Evolutionary conservation across 2,888 invertebrate genomes (phyloP).

Genomic region (Lepidonotus clava): DNA sequence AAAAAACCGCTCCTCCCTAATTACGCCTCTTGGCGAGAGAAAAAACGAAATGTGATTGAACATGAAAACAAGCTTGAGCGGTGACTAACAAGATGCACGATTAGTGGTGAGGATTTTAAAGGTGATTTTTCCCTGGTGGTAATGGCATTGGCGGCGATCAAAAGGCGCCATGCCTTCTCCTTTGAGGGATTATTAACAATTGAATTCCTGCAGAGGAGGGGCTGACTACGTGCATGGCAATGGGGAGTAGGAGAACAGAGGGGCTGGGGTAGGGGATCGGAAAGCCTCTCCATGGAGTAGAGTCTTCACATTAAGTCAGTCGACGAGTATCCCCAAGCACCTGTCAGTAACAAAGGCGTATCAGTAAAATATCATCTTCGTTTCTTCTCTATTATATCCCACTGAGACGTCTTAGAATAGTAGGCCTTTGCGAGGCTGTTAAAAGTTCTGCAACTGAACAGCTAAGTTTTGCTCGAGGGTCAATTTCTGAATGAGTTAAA

Average conservation of each 20-base stretch:
- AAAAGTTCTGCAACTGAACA: not conserved
- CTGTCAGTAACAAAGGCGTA: conserved; percentile 47
- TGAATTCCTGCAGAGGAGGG: conserved; percentile 40
- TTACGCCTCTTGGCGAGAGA: not conserved
- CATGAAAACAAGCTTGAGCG: conserved; percentile 49
- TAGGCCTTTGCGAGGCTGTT: not conserved
- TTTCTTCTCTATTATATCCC: conserved; percentile 16
- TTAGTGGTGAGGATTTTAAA: conserved; percentile 16
- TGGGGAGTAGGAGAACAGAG: not conserved
- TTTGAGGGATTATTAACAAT: conserved; percentile 53
- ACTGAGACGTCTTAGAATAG: not conserved
- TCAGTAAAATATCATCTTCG: conserved; percentile 52
- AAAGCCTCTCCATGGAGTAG: conserved; percentile 46
- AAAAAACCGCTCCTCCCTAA: conserved; percentile 28
- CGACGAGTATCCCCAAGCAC: conserved; percentile 34
- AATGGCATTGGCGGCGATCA: conserved; percentile 47
- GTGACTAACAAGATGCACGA: conserved; percentile 27
- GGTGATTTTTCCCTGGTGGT: conserved; percentile 43
- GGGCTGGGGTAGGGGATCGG: not conserved
- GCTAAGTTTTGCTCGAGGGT: too few species aligned
- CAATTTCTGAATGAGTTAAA: too few species aligned
- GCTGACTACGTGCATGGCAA: not conserved
- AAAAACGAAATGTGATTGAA: conserved; percentile 39
- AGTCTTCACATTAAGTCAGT: conserved; percentile 28
- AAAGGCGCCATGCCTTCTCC: conserved; percentile 30